These are phyloP conservation scores for Serinus canaria DNA, from an alignment of 2,113 vertebrate genomes.

Conservation along the genomic window DNA sequence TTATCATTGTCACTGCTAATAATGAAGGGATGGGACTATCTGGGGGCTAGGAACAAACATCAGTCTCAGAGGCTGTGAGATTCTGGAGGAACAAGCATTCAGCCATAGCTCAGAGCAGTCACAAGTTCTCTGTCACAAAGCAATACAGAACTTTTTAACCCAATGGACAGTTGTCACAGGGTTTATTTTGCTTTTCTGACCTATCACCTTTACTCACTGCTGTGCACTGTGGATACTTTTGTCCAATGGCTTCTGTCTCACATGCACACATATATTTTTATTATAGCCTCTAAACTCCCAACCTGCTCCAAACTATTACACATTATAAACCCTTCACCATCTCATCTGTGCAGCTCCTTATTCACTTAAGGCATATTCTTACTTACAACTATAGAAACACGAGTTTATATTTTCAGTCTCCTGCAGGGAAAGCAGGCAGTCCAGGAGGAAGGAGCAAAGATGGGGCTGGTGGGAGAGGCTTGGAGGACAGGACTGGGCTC, in stretches of 20 bases:
- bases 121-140: neutral
- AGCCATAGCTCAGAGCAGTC: neutral
- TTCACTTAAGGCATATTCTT: neutral
- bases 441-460: neutral
- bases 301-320: no score
- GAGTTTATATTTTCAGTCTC: neutral
- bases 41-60: neutral
- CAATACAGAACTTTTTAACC: neutral
- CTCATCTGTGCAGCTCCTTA: neutral
- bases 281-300: no score
- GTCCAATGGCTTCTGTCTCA: no score
- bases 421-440: accelerated
- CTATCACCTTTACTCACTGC: neutral
- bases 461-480: neutral
- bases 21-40: neutral
- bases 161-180: neutral
- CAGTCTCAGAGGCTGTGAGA: neutral
- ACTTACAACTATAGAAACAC: neutral
- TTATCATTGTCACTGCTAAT: neutral
- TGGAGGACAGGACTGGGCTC: neutral
- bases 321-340: neutral
- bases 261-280: no score
- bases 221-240: no score
- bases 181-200: neutral
- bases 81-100: neutral